Evolutionary conservation across 2,888 invertebrate species (phyloP).

Genomic region (Aporophyla lueneburgensis): DNA sequence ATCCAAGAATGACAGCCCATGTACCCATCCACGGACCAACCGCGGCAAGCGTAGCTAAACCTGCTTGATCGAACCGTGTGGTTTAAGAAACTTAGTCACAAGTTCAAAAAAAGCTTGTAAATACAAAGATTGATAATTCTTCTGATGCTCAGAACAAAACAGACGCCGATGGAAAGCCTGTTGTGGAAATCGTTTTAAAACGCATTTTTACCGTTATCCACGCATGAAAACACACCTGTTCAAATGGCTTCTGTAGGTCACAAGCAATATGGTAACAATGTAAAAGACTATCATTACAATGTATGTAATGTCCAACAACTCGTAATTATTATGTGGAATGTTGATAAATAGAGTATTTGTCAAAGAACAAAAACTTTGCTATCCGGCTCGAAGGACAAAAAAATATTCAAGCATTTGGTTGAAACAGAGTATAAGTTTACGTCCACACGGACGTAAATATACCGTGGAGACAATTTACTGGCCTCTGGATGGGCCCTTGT

Average conservation of each 20-base stretch:
- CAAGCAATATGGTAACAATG: not conserved
- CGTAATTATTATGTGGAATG: not conserved
- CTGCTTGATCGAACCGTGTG: too few relatives aligned
- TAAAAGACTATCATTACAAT: not conserved
- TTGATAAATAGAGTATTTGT: not conserved
- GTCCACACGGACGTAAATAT: too few relatives aligned
- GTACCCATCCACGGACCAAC: too few relatives aligned
- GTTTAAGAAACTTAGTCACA: too few relatives aligned
- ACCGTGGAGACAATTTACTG: too few relatives aligned
- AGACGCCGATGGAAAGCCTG: not conserved
- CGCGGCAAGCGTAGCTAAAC: too few relatives aligned
- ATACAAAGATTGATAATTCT: not conserved
- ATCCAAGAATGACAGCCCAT: too few relatives aligned
- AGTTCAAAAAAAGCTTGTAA: too few relatives aligned
- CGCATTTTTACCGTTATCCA: slow-evolving; percentile 11
- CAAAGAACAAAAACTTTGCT: not conserved
- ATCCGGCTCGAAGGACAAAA: not conserved
- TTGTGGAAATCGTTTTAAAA: not conserved
- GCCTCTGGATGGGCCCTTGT: too few relatives aligned
- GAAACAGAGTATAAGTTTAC: not conserved
- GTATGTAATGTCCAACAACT: not conserved
- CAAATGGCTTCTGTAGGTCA: slow-evolving; percentile 7
- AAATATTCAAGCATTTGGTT: not conserved
- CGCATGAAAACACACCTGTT: slow-evolving; percentile 30
- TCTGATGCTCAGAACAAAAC: not conserved